phyloP scores from a whole-genome alignment of 2,797 vertebrate species.

The Ptychobarbus kaznakovi region DNA sequence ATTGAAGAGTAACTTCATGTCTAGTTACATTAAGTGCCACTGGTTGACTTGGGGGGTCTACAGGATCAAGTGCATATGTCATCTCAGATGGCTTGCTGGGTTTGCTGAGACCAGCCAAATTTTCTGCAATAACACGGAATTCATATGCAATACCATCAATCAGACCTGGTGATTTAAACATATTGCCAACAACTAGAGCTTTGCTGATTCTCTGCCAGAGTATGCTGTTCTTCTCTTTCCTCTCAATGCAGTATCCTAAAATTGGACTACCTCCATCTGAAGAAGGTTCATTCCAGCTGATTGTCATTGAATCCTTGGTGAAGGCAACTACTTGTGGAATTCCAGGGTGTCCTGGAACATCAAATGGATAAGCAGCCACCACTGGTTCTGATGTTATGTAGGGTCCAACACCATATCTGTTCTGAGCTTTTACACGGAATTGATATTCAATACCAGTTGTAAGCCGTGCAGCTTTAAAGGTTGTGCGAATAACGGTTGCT shows the following conservation, averaged over 20 bases:
- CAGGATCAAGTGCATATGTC: slow-evolving; percentile 91
- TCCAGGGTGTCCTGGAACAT: slow-evolving; percentile 93
- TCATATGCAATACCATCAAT: slow-evolving; percentile 96
- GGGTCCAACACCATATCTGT: slow-evolving; percentile 93
- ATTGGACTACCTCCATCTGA: slow-evolving; percentile 94
- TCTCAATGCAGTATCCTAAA: slow-evolving; percentile 95
- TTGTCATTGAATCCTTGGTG: slow-evolving; percentile 92
- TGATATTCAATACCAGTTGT: slow-evolving; percentile 93
- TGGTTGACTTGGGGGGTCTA: slow-evolving; percentile 93
- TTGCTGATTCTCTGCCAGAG: slow-evolving; percentile 96
- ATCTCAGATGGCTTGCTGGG: slow-evolving; percentile 95
- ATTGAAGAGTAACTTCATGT: slow-evolving; percentile 93
- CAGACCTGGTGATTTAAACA: slow-evolving; percentile 95
- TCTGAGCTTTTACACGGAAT: slow-evolving; percentile 97
- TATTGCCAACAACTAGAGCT: slow-evolving; percentile 90
- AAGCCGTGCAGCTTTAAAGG: slow-evolving; percentile 92
- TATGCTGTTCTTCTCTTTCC: slow-evolving; percentile 97
- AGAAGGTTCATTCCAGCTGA: slow-evolving; percentile 95
- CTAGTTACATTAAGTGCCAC: slow-evolving; percentile 93
- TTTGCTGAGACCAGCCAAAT: slow-evolving; percentile 95
- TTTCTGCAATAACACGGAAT: slow-evolving; percentile 95
- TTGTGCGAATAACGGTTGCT: slow-evolving; percentile 96
- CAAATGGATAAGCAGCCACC: slow-evolving; percentile 95
- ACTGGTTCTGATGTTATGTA: slow-evolving; percentile 85
- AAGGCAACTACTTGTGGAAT: slow-evolving; percentile 88